A percentile compares a stretch with the other conserved stretches of the same genome.
These are phyloP conservation scores for Chaetura pelagica DNA, from an alignment of 2,113 vertebrate genomes.

Conservation along the genomic window DNA sequence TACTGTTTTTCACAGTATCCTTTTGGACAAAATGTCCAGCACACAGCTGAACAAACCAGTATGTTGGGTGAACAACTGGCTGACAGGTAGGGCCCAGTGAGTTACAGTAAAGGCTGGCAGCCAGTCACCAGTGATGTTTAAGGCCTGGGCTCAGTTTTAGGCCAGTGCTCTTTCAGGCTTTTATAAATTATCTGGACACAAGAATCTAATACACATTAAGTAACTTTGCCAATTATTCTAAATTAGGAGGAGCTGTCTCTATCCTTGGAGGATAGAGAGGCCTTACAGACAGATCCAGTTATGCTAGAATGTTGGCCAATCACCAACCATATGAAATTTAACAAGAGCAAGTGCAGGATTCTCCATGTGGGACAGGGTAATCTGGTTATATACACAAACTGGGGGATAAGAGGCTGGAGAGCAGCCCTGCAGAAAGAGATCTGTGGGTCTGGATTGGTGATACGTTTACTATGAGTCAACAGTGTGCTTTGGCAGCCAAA, in stretches of 20 bases:
- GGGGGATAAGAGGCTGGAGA: not conserved
- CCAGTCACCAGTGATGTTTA: not conserved
- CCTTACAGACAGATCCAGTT: not conserved
- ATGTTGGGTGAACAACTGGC: rapidly evolving
- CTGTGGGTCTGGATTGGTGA: not conserved
- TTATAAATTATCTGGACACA: not conserved
- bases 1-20: not conserved
- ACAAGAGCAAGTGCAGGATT: not conserved
- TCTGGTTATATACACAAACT: rapidly evolving
- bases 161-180: not conserved
- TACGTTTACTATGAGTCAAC: not conserved
- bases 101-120: not conserved
- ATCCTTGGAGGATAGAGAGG: rapidly evolving
- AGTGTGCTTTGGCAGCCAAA: not conserved
- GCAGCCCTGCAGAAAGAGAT: not conserved
- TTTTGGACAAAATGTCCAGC: not conserved
- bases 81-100: not conserved
- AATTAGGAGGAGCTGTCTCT: not conserved
- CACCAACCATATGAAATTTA: not conserved
- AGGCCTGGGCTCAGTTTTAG: not conserved
- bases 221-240: not conserved
- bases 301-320: not conserved
- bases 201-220: not conserved
- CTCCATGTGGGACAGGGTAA: rapidly evolving
- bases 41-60: not conserved